phyloP scores from a whole-genome alignment of 1,140 invertebrate genomes.

The Heterodera carotae region DNA sequence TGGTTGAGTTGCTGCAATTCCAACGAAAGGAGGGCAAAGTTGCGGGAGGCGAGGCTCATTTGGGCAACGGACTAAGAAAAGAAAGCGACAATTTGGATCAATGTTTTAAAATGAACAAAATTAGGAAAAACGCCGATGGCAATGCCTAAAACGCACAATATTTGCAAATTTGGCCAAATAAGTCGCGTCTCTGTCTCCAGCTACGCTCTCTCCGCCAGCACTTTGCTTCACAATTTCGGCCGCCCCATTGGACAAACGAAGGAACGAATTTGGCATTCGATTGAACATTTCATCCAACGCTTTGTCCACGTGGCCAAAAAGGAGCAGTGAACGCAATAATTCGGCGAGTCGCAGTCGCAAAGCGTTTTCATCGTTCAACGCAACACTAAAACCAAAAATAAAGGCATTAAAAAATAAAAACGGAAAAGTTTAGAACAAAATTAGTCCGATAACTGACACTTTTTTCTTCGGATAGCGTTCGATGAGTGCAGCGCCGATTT shows the following conservation, averaged over 20 bases:
- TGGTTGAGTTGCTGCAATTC: constrained; percentile 27
- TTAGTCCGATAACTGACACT: not conserved
- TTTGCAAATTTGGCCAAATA: constrained; percentile 21
- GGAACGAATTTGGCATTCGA: constrained; percentile 31
- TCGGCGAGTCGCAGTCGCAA: constrained; percentile 37
- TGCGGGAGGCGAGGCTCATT: constrained; percentile 13
- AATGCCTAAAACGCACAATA: constrained; percentile 4
- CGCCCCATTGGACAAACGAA: constrained; percentile 42
- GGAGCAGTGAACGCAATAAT: constrained; percentile 40
- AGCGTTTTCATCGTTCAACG: constrained; percentile 8
- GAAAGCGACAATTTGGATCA: not conserved
- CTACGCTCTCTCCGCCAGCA: constrained; percentile 20
- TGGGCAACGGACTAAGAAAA: constrained; percentile 20
- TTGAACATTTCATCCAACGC: constrained; percentile 43
- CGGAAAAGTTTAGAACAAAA: not conserved
- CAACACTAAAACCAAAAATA: not conserved
- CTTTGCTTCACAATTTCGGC: constrained; percentile 47
- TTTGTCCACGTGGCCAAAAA: constrained; percentile 56
- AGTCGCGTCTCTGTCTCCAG: constrained; percentile 24
- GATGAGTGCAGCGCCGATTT: constrained; percentile 31
- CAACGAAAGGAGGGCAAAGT: constrained; percentile 30
- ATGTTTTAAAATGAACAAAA: not conserved
- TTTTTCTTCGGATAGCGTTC: constrained; percentile 23
- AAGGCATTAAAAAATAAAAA: no score
- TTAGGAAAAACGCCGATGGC: not conserved